Conservation (phyloP, 1,140 invertebrate genomes). For the Drosophila ambigua region DNA sequence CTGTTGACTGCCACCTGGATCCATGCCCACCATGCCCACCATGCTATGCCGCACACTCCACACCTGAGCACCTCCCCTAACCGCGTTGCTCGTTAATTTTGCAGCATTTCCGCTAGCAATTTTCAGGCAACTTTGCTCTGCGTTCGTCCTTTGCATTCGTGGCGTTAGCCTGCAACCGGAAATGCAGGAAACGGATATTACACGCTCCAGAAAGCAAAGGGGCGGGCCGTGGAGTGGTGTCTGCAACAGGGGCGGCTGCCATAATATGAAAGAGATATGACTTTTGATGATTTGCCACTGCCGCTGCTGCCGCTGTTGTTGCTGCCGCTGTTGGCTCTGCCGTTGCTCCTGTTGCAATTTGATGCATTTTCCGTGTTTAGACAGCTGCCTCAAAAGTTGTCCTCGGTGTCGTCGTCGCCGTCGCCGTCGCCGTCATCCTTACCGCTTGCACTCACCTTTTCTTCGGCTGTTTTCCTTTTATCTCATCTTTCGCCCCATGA, state of each 20-base stretch:
- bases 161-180: conserved; percentile 64
- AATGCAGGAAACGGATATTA: conserved; percentile 82
- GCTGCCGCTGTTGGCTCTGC: conserved; percentile 1
- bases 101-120: conserved; percentile 80
- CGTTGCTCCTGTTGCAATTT: conserved; percentile 47
- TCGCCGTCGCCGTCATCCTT: not conserved
- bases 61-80: conserved; percentile 7
- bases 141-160: not conserved
- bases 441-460: conserved; percentile 16
- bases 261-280: conserved; percentile 79
- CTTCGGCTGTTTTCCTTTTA: not conserved
- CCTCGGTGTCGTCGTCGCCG: not conserved
- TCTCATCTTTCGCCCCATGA: not conserved
- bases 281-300: conserved; percentile 61
- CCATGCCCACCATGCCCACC: not conserved
- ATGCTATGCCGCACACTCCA: not conserved
- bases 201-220: conserved; percentile 77
- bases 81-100: conserved; percentile 76
- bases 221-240: not conserved
- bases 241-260: conserved; percentile 16
- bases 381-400: conserved; percentile 56
- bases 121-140: conserved; percentile 54
- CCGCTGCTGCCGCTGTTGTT: conserved; percentile 5
- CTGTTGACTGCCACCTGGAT: conserved; percentile 39
- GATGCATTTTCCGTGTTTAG: conserved; percentile 72